Evolutionary conservation across 2,888 invertebrate genomes (phyloP).

Genomic region (Torymus aiolomorphi): DNA sequence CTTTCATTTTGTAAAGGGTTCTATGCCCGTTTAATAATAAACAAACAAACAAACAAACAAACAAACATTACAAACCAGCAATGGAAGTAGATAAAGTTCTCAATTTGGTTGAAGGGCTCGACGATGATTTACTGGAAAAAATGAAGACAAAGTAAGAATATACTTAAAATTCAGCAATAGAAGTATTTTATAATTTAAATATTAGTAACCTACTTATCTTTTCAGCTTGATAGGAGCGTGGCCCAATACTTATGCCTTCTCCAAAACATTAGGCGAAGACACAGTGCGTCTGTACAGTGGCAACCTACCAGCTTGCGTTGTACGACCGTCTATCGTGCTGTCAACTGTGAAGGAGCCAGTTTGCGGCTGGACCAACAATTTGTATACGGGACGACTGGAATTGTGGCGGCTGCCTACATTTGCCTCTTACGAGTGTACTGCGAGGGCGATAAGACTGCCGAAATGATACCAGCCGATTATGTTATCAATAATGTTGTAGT

Average conservation of each 20-base stretch:
- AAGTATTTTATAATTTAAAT: neutral
- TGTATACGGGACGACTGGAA: slow-evolving; percentile 82
- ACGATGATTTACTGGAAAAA: slow-evolving; percentile 65
- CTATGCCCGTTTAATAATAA: too few relatives aligned
- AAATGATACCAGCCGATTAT: slow-evolving; percentile 84
- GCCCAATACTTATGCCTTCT: slow-evolving; percentile 86
- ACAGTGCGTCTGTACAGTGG: slow-evolving; percentile 77
- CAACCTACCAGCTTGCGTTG: slow-evolving; percentile 81
- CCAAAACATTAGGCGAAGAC: slow-evolving; percentile 85
- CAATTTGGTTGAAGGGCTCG: slow-evolving; percentile 66
- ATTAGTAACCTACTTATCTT: neutral
- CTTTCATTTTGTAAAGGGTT: too few relatives aligned
- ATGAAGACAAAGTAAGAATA: slow-evolving; percentile 66
- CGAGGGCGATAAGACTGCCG: slow-evolving; percentile 77
- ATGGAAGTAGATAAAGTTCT: slow-evolving; percentile 68
- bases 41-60: too few relatives aligned
- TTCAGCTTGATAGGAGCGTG: slow-evolving; percentile 77
- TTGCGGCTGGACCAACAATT: slow-evolving; percentile 83
- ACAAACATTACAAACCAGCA: slow-evolving; percentile 67
- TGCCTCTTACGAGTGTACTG: slow-evolving; percentile 81
- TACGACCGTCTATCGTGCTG: slow-evolving; percentile 82
- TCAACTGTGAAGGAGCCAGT: slow-evolving; percentile 75
- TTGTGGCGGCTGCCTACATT: slow-evolving; percentile 77
- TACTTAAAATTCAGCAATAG: slow-evolving; percentile 26
- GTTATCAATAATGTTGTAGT: slow-evolving; percentile 80